Percentiles rank a stretch among this genome's conserved stretches.
phyloP scores from a whole-genome alignment of 2,113 vertebrate species.

The Crotophaga sulcirostris region DNA sequence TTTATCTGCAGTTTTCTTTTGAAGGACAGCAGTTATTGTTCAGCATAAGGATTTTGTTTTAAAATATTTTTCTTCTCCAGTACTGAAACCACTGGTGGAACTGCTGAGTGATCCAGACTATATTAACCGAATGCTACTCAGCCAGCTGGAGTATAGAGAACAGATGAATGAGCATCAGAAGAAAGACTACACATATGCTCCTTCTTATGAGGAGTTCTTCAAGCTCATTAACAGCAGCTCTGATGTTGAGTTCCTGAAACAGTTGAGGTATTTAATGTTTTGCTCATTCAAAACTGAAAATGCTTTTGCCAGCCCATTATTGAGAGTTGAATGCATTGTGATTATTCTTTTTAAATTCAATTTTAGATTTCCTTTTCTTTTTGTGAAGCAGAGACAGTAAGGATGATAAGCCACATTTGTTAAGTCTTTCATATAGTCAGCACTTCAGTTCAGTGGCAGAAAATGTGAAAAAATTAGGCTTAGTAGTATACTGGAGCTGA shows the following conservation, averaged over 20 bases:
- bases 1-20: background rate
- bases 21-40: background rate
- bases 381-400: background rate
- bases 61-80: constrained; percentile 71
- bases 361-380: background rate
- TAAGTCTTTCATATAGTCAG: background rate
- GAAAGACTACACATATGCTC: constrained; percentile 95
- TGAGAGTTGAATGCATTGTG: background rate
- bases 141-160: constrained; percentile 93
- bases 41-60: constrained; percentile 11
- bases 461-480: background rate
- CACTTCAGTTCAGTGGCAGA: background rate
- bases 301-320: background rate
- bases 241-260: constrained; percentile 95
- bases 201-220: constrained; percentile 98
- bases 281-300: background rate
- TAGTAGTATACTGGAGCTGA: background rate
- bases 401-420: background rate
- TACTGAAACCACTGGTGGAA: constrained; percentile 93
- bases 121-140: constrained; percentile 93
- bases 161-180: constrained; percentile 94
- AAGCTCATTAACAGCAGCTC: constrained; percentile 95
- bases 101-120: constrained; percentile 95
- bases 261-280: constrained; percentile 86
- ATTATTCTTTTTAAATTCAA: background rate